These are phyloP conservation scores for Teleogryllus occipitalis DNA, from an alignment of 1,140 invertebrate species.

Conservation along the genomic window DNA sequence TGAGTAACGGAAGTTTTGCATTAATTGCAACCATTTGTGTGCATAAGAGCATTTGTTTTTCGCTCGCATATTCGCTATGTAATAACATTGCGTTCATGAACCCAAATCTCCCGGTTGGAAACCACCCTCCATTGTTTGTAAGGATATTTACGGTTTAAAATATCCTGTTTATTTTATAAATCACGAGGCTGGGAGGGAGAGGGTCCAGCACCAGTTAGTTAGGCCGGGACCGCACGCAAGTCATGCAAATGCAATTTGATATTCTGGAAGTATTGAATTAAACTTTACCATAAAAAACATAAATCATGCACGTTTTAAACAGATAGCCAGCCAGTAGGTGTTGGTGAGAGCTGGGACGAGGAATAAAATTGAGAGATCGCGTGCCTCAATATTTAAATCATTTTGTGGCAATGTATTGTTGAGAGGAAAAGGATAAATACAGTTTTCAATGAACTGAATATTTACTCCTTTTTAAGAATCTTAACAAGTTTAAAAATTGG, in stretches of 20 bases:
- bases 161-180: conserved; percentile 1
- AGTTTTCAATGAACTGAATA: too few species aligned
- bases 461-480: too few species aligned
- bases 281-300: neutral
- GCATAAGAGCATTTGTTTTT: neutral
- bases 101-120: neutral
- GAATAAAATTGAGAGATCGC: too few species aligned
- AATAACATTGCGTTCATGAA: neutral
- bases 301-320: neutral
- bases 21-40: neutral
- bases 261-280: neutral
- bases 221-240: neutral
- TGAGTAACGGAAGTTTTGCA: neutral
- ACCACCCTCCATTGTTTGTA: neutral
- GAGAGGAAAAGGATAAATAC: too few species aligned
- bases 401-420: too few species aligned
- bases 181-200: neutral
- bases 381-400: too few species aligned
- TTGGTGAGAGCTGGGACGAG: too few species aligned
- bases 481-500: too few species aligned
- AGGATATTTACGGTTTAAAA: neutral
- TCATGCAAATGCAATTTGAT: neutral
- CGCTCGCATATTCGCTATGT: neutral
- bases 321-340: neutral
- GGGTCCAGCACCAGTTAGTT: neutral